These are phyloP conservation scores for Tridacna gigas DNA, from an alignment of 2,888 invertebrate species.

Conservation along the genomic window DNA sequence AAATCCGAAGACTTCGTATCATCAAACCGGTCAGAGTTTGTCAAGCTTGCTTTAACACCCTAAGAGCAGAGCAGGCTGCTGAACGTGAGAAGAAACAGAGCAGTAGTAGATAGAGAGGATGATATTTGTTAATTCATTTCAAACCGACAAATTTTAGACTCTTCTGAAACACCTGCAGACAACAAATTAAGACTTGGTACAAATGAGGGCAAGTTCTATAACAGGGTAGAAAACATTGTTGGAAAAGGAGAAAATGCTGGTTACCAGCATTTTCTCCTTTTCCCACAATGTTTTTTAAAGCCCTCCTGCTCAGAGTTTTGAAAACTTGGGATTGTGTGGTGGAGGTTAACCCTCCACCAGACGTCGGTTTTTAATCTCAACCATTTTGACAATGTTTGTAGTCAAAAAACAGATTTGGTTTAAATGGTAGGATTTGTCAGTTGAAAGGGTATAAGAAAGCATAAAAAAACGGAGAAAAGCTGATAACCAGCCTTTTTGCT, in stretches of 20 bases:
- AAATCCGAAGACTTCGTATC: constrained; percentile 96
- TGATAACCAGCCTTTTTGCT: too few relatives aligned
- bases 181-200: not conserved
- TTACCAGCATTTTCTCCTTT: not conserved
- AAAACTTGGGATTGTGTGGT: too few relatives aligned
- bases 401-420: too few relatives aligned
- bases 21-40: constrained; percentile 98
- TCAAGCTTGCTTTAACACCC: constrained; percentile 91
- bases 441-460: too few relatives aligned
- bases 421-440: too few relatives aligned
- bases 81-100: constrained; percentile 44
- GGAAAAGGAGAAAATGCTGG: not conserved
- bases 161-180: not conserved
- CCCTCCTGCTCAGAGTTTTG: not conserved
- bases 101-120: not conserved
- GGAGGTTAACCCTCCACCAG: too few relatives aligned
- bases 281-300: not conserved
- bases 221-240: not conserved
- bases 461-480: not conserved
- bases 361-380: too few relatives aligned
- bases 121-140: not conserved
- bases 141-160: not conserved
- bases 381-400: too few relatives aligned
- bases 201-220: not conserved
- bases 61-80: constrained; percentile 78